Evolutionary conservation across 2,888 invertebrate genomes (phyloP).

Genomic region (Dendrolimus houi): DNA sequence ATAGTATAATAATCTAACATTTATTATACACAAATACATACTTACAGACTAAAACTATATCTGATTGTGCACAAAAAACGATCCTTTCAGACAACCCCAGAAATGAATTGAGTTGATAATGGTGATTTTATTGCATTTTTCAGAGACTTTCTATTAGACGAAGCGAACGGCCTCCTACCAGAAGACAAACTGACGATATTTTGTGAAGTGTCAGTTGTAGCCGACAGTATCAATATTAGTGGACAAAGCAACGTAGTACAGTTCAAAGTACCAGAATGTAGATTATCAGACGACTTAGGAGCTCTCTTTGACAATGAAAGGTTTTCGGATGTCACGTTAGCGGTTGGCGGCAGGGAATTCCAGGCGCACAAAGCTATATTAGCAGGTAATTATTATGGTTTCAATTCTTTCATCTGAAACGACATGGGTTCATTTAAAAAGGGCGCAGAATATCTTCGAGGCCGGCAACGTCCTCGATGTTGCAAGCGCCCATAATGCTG

Average conservation of each 20-base stretch:
- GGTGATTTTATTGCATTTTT: constrained; percentile 19
- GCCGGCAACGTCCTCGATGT: too few relatives aligned
- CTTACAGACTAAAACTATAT: too few relatives aligned
- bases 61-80: too few relatives aligned
- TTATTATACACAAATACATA: too few relatives aligned
- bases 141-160: constrained; percentile 98
- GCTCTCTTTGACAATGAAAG: constrained; percentile 97
- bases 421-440: too few relatives aligned
- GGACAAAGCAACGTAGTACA: constrained; percentile 99
- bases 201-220: constrained; percentile 97
- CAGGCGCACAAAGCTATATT: constrained; percentile 98
- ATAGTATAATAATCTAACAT: too few relatives aligned
- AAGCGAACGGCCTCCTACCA: constrained; percentile 98
- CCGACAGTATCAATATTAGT: constrained; percentile 99
- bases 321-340: constrained; percentile 98
- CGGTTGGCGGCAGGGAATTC: constrained; percentile 92
- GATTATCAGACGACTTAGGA: constrained; percentile 95
- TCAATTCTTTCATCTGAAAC: too few relatives aligned
- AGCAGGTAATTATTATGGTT: constrained; percentile 77
- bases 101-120: too few relatives aligned
- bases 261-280: constrained; percentile 97
- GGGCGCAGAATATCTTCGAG: too few relatives aligned
- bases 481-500: too few relatives aligned
- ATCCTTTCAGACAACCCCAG: too few relatives aligned
- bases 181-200: constrained; percentile 99